Evolutionary conservation across 2,888 invertebrate genomes (phyloP).

Genomic region (Alcis repandata): DNA sequence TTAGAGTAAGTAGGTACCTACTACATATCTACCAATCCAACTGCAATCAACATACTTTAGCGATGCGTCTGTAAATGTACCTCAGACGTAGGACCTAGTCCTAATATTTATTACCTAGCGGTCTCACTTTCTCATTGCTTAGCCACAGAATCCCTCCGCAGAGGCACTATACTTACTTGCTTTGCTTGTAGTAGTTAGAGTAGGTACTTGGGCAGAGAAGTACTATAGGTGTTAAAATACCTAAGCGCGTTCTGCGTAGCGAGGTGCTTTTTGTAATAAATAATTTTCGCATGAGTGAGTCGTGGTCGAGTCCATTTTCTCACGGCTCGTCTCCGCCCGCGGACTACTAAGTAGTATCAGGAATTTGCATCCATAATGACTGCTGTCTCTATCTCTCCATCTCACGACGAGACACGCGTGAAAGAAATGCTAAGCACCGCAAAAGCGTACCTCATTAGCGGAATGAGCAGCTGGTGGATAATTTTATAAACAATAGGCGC

Average conservation of each 20-base stretch:
- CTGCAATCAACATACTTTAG: too few species aligned
- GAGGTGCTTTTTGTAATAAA: conserved; percentile 14
- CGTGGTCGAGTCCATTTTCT: conserved; percentile 64
- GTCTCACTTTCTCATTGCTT: too few species aligned
- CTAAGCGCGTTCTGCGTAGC: neutral
- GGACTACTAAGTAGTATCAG: conserved; percentile 73
- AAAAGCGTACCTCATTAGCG: conserved; percentile 59
- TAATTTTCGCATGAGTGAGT: conserved; percentile 56
- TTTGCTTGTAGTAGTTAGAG: too few species aligned
- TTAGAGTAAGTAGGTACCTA: too few species aligned
- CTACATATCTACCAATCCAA: too few species aligned
- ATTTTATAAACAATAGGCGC: conserved; percentile 31
- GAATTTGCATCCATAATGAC: conserved; percentile 73
- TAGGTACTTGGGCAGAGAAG: too few species aligned
- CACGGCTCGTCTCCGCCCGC: conserved; percentile 66
- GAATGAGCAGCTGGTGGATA: conserved; percentile 31
- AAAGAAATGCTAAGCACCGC: conserved; percentile 51
- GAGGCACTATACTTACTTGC: too few species aligned
- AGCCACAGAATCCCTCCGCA: too few species aligned
- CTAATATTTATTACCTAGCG: too few species aligned
- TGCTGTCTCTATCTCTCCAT: conserved; percentile 60
- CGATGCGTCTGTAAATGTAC: too few species aligned
- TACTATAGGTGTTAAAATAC: neutral
- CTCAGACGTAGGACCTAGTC: too few species aligned
- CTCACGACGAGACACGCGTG: conserved; percentile 52